These are phyloP conservation scores for Equus quagga DNA, from an alignment of 2,113 vertebrate species.

Conservation along the genomic window DNA sequence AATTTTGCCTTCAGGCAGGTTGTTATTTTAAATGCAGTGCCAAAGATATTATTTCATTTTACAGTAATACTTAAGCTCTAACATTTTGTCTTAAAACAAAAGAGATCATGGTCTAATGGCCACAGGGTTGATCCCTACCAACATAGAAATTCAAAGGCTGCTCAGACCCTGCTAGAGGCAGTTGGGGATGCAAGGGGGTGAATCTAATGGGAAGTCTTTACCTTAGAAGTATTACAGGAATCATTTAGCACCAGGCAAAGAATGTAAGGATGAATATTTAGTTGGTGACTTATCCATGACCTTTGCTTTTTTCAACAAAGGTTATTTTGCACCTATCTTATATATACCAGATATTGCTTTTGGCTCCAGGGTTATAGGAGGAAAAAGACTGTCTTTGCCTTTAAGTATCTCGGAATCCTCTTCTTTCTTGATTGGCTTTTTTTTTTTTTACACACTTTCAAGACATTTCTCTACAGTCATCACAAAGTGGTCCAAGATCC, in stretches of 20 bases:
- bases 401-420: neutral
- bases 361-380: neutral
- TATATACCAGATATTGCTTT: neutral
- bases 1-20: slow-evolving; percentile 68
- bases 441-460: neutral
- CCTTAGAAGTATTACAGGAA: neutral
- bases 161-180: neutral
- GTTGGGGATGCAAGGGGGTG: neutral
- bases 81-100: slow-evolving; percentile 75
- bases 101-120: slow-evolving; percentile 28
- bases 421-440: neutral
- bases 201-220: neutral
- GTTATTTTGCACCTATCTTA: neutral
- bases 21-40: slow-evolving; percentile 63
- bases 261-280: slow-evolving; percentile 41
- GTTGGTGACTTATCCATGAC: neutral
- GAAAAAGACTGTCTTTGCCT: neutral
- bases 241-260: slow-evolving; percentile 39
- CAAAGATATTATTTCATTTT: slow-evolving; percentile 75
- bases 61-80: slow-evolving; percentile 34
- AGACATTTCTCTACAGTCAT: neutral
- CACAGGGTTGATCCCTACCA: slow-evolving; percentile 31
- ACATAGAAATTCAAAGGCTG: neutral
- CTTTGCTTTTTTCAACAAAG: slow-evolving; percentile 40
- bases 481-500: neutral